A percentile compares a stretch with the other conserved stretches of the same genome.
Conservation (phyloP, 2,797 vertebrate genomes). For the Syndactyla subalaris region DNA sequence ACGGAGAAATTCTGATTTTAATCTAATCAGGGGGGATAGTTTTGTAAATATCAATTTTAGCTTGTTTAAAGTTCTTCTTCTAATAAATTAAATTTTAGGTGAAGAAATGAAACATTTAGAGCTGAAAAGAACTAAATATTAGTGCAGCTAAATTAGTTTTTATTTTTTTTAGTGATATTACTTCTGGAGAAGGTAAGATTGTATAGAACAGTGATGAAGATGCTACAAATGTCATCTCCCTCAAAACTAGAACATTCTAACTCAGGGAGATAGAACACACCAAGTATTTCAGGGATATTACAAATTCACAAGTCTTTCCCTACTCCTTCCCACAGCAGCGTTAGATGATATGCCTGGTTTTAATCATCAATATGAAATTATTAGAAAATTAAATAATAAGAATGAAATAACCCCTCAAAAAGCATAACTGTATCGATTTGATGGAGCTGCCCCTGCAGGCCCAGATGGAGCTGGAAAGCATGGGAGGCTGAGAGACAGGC, state of each 20-base stretch:
- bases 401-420: background rate
- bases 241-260: background rate
- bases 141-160: background rate
- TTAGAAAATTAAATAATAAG: no score
- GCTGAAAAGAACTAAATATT: background rate
- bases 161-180: background rate
- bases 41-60: constrained; percentile 44
- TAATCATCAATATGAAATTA: no score
- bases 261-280: background rate
- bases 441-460: background rate
- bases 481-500: background rate
- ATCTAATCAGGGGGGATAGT: constrained; percentile 31
- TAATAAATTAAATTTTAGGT: background rate
- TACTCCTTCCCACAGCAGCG: background rate
- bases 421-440: background rate
- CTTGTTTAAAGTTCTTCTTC: constrained; percentile 39
- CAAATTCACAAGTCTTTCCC: background rate
- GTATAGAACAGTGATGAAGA: background rate
- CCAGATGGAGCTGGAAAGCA: background rate
- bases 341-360: background rate
- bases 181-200: background rate
- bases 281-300: background rate
- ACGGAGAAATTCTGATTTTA: constrained; percentile 55
- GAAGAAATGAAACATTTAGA: background rate
- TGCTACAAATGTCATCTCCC: background rate